Evolutionary conservation across 2,888 invertebrate genomes (phyloP), one percentile per base, ranked within the genome.

Genomic region (Hanleya hanleyi): DNA sequence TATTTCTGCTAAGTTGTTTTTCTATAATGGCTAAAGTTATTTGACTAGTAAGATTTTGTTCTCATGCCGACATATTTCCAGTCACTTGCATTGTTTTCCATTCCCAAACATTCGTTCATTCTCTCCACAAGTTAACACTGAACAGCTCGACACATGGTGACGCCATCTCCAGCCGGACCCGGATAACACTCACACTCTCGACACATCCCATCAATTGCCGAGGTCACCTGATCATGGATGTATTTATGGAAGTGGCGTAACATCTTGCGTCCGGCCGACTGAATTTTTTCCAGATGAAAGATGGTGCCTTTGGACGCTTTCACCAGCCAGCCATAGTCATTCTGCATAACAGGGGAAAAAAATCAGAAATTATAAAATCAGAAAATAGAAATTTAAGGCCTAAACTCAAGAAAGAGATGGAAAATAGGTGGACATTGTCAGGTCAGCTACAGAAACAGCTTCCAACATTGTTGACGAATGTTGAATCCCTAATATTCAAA

Each of bases 271-370:
- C 57, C 57, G 26, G 7, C 57, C 18, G 57, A 7, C 57, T 22
- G 22, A 57, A 29, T 29, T 26, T 57, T 38, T 1, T 69, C 32
- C 62, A 76, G 50, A 35, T 73, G 67, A 67, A 73, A 74, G 12
- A 76, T 38, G 15, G 72, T 71, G 47, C 76, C 76, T 65, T 74
- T 69, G 5, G 76, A 69, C 26, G 37, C 50, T 33, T 35, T 67
- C 2, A 74, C 47, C 26, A 76, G 33, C 18, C 35, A n/a, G 18
- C 18, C 38, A 67, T 71, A 76, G 33, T 74, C 71, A 74, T 74
- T 67, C 76, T 76, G 74, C 15, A 74, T n/a, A n/a, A n/a, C n/a
- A n/a, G n/a, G n/a, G n/a, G n/a, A n/a, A n/a, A n/a, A 41, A 67
- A 41, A 41, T 41, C 41, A 41, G 9, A 12, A 41, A 41, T 12